phyloP scores from a whole-genome alignment of 2,888 invertebrate species.

The Dasypogon diadema region DNA sequence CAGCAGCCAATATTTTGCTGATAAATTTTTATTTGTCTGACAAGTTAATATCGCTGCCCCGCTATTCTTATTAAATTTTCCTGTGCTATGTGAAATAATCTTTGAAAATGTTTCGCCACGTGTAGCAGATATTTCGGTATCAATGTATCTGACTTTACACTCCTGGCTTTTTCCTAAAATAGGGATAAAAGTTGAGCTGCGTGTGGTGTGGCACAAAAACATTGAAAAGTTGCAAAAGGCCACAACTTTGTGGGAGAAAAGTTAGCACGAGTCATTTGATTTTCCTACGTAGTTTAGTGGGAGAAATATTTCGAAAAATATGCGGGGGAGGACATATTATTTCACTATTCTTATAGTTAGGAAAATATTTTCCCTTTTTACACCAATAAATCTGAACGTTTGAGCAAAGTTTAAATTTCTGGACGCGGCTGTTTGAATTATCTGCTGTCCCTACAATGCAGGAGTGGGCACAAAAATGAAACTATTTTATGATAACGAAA shows the following conservation, averaged over 20 bases:
- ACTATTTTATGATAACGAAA: no score
- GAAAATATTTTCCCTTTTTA: neutral
- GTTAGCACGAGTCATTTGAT: neutral
- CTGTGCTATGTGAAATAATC: conserved; percentile 34
- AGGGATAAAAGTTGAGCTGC: neutral
- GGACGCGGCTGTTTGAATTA: no score
- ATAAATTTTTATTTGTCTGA: conserved; percentile 62
- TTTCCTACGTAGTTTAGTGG: neutral
- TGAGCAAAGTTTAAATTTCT: no score
- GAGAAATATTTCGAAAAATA: neutral
- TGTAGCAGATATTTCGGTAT: conserved; percentile 36
- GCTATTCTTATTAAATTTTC: conserved; percentile 49
- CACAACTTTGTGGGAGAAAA: conserved; percentile 7
- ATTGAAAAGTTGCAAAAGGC: conserved; percentile 1
- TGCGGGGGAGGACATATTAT: neutral
- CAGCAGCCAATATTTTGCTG: conserved; percentile 55
- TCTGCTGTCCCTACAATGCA: no score
- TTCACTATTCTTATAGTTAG: neutral
- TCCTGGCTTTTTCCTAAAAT: neutral
- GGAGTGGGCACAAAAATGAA: no score
- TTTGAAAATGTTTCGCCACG: conserved; percentile 41
- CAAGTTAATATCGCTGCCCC: conserved; percentile 59
- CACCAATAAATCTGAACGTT: no score
- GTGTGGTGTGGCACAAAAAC: neutral
- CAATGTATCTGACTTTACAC: neutral